phyloP scores from a whole-genome alignment of 1,140 invertebrate genomes.

The Bombus soroeensis region DNA sequence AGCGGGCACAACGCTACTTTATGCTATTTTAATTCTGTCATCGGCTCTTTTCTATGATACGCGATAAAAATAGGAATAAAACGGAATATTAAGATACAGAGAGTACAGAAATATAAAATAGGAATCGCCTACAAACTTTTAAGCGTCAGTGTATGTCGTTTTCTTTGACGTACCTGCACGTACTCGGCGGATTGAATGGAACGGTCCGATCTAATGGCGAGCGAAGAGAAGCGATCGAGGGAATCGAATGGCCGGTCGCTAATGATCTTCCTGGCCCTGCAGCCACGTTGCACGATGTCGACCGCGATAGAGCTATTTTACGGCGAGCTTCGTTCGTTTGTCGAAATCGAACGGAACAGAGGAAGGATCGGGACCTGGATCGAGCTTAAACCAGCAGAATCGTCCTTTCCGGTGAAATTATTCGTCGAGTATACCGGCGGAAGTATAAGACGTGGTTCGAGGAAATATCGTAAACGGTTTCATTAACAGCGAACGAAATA shows the following conservation, averaged over 20 bases:
- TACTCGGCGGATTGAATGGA: conserved; percentile 1
- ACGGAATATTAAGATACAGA: not conserved
- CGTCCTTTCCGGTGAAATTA: not conserved
- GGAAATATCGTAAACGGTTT: conserved; percentile 11
- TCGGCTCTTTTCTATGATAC: not conserved
- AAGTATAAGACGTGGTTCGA: not conserved
- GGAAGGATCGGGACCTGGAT: not conserved
- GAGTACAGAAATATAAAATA: not conserved
- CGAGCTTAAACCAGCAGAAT: not conserved
- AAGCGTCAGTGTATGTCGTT: not conserved
- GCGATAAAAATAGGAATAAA: not conserved
- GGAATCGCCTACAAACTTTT: not conserved
- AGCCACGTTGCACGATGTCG: conserved; percentile 14
- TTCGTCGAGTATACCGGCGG: not conserved
- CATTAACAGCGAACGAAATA: not conserved
- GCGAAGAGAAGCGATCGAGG: not conserved
- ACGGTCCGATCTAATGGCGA: conserved; percentile 4
- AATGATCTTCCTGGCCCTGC: conserved; percentile 28
- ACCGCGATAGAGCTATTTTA: conserved; percentile 48
- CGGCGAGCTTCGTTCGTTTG: not conserved
- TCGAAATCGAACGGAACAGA: conserved; percentile 17
- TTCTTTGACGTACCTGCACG: conserved; percentile 15
- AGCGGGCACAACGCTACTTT: not conserved
- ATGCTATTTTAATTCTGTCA: not conserved
- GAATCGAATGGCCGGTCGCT: conserved; percentile 24